Conservation (phyloP, 1,140 invertebrate genomes). For the Drosophila ohnishii region DNA sequence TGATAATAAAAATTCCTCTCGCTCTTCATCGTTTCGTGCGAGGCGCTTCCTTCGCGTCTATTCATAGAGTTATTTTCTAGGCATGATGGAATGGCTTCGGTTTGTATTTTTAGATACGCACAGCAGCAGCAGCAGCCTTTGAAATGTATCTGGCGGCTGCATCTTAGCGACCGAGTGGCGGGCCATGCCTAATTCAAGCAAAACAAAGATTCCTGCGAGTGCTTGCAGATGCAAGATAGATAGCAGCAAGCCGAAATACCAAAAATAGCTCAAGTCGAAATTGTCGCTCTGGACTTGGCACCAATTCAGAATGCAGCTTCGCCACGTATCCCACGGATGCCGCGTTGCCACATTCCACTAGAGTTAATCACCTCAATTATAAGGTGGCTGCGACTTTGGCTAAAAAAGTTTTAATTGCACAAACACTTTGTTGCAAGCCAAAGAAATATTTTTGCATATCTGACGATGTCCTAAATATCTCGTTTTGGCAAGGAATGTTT, state of each 20-base stretch:
- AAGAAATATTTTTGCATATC: slow-evolving; percentile 1
- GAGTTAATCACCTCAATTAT: slow-evolving; percentile 36
- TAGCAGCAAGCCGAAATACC: slow-evolving; percentile 10
- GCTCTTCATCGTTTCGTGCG: slow-evolving; percentile 17
- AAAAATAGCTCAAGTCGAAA: slow-evolving; percentile 27
- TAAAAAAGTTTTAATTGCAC: slow-evolving; percentile 15
- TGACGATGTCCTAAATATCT: slow-evolving; percentile 9
- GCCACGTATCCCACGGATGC: slow-evolving; percentile 2
- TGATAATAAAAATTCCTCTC: slow-evolving; percentile 38
- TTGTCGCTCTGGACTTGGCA: slow-evolving; percentile 33
- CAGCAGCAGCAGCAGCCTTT: slow-evolving; percentile 22
- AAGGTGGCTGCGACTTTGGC: slow-evolving; percentile 4
- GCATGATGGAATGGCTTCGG: slow-evolving; percentile 34
- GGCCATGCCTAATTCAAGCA: slow-evolving; percentile 27
- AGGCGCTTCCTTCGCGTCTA: slow-evolving; percentile 21
- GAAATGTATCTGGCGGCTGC: slow-evolving; percentile 36
- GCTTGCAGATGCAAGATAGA: slow-evolving; percentile 5
- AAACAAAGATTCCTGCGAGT: slow-evolving; percentile 6
- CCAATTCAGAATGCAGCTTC: slow-evolving; percentile 25
- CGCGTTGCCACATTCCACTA: slow-evolving; percentile 6
- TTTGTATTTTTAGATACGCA: slow-evolving; percentile 31
- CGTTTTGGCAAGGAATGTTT: slow-evolving; percentile 1
- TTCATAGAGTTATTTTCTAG: slow-evolving; percentile 40
- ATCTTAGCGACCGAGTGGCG: slow-evolving; percentile 11
- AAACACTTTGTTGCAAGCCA: background rate